These are phyloP conservation scores for Acleris laterana DNA, from an alignment of 2,888 invertebrate genomes.

Conservation along the genomic window DNA sequence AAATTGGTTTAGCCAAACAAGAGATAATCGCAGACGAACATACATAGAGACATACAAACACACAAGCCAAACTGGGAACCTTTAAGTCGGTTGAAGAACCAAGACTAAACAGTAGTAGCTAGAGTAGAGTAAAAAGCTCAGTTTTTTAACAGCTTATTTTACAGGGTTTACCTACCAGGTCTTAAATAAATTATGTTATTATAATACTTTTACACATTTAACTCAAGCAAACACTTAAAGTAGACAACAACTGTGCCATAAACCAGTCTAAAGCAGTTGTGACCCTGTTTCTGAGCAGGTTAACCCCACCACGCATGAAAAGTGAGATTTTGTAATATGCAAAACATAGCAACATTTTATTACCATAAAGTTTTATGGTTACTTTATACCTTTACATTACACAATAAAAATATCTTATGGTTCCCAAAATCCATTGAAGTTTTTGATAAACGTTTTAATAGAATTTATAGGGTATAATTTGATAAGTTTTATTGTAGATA, in stretches of 20 bases:
- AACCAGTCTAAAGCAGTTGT: conserved; percentile 3
- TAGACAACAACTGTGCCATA: conserved; percentile 2
- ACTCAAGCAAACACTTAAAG: neutral
- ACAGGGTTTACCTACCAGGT: neutral
- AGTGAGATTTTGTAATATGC: conserved; percentile 13
- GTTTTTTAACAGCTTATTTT: no score
- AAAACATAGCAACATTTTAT: neutral
- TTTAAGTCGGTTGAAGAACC: no score
- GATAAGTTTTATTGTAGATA: neutral
- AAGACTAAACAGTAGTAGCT: no score
- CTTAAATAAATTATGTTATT: neutral
- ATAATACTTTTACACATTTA: neutral
- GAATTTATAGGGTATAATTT: neutral
- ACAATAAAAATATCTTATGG: no score
- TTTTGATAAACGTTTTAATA: neutral
- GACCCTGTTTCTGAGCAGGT: conserved; percentile 8
- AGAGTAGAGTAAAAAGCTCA: no score
- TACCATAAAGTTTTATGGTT: neutral
- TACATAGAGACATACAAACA: no score
- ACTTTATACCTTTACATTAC: neutral
- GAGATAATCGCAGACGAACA: no score
- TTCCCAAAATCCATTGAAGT: neutral
- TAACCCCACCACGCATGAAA: conserved; percentile 4
- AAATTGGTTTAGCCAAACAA: no score
- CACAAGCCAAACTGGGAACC: no score